These are phyloP conservation scores for Spilarctia lutea DNA, from an alignment of 2,888 invertebrate genomes.

Conservation along the genomic window DNA sequence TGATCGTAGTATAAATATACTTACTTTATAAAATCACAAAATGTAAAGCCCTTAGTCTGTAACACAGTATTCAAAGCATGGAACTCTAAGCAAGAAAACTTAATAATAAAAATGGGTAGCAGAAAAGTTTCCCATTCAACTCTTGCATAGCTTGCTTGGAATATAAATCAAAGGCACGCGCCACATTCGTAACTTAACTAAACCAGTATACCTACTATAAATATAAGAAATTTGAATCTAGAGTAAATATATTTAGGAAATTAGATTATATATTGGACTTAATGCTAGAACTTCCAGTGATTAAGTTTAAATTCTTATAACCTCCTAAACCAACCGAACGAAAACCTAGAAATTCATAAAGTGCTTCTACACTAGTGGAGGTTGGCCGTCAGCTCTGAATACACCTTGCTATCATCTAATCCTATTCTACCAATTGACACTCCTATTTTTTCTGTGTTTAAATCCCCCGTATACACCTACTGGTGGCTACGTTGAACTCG, in stretches of 20 bases:
- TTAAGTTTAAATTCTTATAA: background rate
- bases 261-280: background rate
- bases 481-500: no score
- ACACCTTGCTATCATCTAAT: no score
- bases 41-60: background rate
- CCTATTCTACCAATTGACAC: no score
- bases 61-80: conserved; percentile 11
- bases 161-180: conserved; percentile 23
- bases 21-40: background rate
- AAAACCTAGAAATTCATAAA: no score
- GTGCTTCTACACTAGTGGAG: no score
- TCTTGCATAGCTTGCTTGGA: conserved; percentile 20
- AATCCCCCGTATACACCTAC: no score
- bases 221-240: background rate
- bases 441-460: no score
- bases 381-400: no score
- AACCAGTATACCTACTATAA: background rate
- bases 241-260: background rate
- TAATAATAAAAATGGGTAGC: conserved; percentile 17
- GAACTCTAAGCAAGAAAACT: conserved; percentile 17
- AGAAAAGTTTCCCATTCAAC: conserved; percentile 19
- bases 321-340: background rate
- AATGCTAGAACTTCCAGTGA: background rate
- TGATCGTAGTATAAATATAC: background rate
- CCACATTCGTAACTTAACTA: conserved; percentile 12